phyloP scores from a whole-genome alignment of 1,140 invertebrate genomes.

The Tenebrio molitor region DNA sequence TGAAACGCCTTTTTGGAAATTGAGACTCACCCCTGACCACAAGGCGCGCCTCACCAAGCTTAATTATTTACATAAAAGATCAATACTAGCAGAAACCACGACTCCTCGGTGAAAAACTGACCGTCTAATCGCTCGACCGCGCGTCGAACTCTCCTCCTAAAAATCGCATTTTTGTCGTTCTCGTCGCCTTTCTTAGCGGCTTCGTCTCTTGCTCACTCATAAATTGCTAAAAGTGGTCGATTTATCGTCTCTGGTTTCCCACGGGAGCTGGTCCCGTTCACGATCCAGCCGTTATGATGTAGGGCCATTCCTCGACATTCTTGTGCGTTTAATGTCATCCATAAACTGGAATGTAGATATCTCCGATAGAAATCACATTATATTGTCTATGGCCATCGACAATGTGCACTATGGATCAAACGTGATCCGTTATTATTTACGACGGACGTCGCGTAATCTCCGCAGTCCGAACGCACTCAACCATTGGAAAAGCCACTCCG shows the following conservation, averaged over 20 bases:
- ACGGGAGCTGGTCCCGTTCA: constrained; percentile 33
- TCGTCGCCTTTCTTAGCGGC: too few species aligned
- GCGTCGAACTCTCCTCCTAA: too few species aligned
- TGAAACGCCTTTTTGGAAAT: too few species aligned
- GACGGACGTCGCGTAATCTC: neutral
- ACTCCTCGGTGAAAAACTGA: too few species aligned
- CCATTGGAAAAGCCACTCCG: neutral
- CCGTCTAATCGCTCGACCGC: too few species aligned
- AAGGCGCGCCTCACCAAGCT: too few species aligned
- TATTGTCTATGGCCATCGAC: constrained; percentile 35
- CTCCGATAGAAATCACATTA: constrained; percentile 39
- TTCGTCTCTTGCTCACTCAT: too few species aligned
- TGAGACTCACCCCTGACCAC: too few species aligned
- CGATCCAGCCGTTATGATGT: constrained; percentile 26
- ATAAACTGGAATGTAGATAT: constrained; percentile 42
- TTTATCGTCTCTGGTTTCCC: constrained; percentile 16
- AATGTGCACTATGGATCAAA: constrained; percentile 43
- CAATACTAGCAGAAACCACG: too few species aligned
- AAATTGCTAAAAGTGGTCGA: neutral
- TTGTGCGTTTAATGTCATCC: constrained; percentile 43
- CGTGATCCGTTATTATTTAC: constrained; percentile 44
- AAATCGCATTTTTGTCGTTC: too few species aligned
- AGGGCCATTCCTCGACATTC: constrained; percentile 34
- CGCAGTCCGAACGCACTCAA: neutral
- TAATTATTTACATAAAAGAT: too few species aligned